A percentile compares a stretch with the other conserved stretches of the same genome.
Evolutionary conservation across 64 coral and sea anemone species (phyloP).

Genomic region (Dendrophyllia cribrosa): DNA sequence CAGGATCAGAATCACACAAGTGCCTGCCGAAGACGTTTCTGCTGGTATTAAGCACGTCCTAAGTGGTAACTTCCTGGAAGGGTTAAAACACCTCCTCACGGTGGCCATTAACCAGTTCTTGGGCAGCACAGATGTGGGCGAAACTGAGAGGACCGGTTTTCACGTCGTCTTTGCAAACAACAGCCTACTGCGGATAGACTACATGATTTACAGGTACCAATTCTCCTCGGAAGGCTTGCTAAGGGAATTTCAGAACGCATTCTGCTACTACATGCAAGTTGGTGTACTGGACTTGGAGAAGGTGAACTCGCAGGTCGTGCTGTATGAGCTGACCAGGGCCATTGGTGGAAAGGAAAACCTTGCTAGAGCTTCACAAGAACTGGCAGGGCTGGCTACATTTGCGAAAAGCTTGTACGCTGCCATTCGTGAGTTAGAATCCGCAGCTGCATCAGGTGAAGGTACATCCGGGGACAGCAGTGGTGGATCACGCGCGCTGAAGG

Average conservation of each 20-base stretch:
- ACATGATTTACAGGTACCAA: slow-evolving; percentile 50
- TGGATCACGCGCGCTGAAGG: no score
- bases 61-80: not conserved
- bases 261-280: slow-evolving; percentile 40
- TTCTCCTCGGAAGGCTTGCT: not conserved
- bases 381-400: not conserved
- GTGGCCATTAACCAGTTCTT: not conserved
- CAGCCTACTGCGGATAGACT: slow-evolving; percentile 52
- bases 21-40: not conserved
- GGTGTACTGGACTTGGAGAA: slow-evolving; percentile 37
- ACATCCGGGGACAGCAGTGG: no score
- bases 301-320: slow-evolving; percentile 18
- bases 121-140: not conserved
- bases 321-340: slow-evolving; percentile 31
- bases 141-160: slow-evolving; percentile 5
- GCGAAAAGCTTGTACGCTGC: not conserved
- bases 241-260: slow-evolving; percentile 4
- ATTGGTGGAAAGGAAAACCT: slow-evolving; percentile 15
- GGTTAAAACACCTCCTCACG: not conserved
- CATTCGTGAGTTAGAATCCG: not conserved
- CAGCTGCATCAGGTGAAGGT: no score
- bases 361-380: not conserved
- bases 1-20: not conserved
- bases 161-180: slow-evolving; percentile 43
- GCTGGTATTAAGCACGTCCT: not conserved